Conservation (phyloP, 2,888 invertebrate genomes). For the Adineta ricciae region DNA sequence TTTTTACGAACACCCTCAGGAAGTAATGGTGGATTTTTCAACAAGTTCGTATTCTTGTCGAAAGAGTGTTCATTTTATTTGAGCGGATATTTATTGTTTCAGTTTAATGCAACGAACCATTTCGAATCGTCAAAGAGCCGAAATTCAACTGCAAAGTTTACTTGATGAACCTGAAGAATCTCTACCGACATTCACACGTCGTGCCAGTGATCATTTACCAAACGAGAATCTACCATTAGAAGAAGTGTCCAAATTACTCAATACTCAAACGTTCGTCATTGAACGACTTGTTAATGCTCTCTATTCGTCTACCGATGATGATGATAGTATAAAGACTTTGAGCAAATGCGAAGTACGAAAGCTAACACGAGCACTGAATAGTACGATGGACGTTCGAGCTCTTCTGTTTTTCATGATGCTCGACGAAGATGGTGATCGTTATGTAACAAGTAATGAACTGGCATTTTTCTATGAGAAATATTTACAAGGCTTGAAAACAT, state of each 20-base stretch:
- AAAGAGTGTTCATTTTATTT: not conserved
- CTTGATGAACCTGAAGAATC: not conserved
- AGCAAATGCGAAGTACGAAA: not conserved
- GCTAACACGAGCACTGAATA: not conserved
- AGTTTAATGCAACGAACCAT: not conserved
- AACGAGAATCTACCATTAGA: not conserved
- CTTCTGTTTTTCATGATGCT: not conserved
- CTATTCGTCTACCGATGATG: not conserved
- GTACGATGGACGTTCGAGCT: not conserved
- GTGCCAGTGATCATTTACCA: not conserved
- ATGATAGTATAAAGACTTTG: not conserved
- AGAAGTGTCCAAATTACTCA: not conserved
- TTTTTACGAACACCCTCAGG: not conserved
- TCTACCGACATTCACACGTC: not conserved
- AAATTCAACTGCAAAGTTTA: not conserved
- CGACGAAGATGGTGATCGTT: not conserved
- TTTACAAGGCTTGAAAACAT: not conserved
- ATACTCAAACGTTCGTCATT: not conserved
- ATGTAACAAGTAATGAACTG: not conserved
- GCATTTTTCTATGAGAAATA: not conserved
- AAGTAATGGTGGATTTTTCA: not conserved
- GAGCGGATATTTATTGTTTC: not conserved
- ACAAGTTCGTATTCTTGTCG: not conserved
- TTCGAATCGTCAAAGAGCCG: not conserved
- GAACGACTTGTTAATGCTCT: not conserved